phyloP scores from a whole-genome alignment of 2,797 vertebrate genomes.

The Ispidina lecontei region DNA sequence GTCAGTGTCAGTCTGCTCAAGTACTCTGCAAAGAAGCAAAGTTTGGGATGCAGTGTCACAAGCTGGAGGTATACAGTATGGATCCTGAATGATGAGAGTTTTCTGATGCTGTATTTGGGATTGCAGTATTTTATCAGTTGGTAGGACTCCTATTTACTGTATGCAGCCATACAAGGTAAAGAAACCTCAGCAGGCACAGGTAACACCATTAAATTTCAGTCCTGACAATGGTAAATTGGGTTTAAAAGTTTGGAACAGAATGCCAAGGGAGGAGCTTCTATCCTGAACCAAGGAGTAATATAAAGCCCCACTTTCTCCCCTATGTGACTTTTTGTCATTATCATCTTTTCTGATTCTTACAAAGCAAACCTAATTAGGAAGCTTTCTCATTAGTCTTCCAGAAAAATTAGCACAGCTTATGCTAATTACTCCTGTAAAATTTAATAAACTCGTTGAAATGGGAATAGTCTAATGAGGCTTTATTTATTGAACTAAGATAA shows the following conservation, averaged over 20 bases:
- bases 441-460: constrained; percentile 98
- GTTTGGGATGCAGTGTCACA: background rate
- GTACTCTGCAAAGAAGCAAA: background rate
- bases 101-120: constrained; percentile 13
- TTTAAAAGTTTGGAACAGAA: constrained; percentile 50
- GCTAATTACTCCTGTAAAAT: constrained; percentile 99
- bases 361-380: constrained; percentile 97
- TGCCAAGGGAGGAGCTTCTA: constrained; percentile 20
- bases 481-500: constrained; percentile 99
- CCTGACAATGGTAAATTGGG: background rate
- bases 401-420: constrained; percentile 97
- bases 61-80: background rate
- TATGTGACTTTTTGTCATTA: constrained; percentile 84
- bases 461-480: constrained; percentile 97
- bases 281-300: constrained; percentile 64
- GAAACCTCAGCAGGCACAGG: constrained; percentile 20
- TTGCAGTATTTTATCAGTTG: constrained; percentile 23
- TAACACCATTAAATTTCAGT: constrained; percentile 7
- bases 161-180: constrained; percentile 54
- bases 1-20: background rate
- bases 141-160: constrained; percentile 12
- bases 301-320: constrained; percentile 76
- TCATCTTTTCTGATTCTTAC: constrained; percentile 91
- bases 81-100: background rate
- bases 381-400: constrained; percentile 97